These are phyloP conservation scores for Congeria kusceri DNA, from an alignment of 2,888 invertebrate genomes.

Conservation along the genomic window DNA sequence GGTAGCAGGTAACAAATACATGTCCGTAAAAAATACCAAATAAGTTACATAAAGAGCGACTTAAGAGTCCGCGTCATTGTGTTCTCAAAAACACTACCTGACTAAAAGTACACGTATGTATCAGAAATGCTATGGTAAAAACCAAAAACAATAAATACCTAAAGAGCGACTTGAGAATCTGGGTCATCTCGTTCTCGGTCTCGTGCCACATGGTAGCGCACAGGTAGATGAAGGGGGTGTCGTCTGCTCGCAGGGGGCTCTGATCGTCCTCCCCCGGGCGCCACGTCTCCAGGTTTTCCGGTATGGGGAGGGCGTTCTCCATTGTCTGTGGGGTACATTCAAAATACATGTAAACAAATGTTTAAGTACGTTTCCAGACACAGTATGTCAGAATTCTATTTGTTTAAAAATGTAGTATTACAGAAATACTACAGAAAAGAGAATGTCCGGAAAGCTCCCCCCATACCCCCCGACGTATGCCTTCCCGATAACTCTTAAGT, in stretches of 20 bases:
- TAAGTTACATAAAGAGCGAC: conserved; percentile 81
- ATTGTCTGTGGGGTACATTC: not conserved
- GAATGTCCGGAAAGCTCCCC: no score
- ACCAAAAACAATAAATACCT: conserved; percentile 66
- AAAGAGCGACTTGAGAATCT: conserved; percentile 83
- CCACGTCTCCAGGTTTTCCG: conserved; percentile 59
- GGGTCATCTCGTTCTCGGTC: conserved; percentile 83
- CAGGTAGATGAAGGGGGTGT: conserved; percentile 81
- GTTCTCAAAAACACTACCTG: conserved; percentile 61
- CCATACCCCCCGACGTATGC: no score
- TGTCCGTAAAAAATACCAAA: no score
- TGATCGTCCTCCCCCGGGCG: conserved; percentile 61
- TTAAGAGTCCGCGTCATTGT: conserved; percentile 84
- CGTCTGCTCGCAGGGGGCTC: conserved; percentile 66
- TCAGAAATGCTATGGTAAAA: no score
- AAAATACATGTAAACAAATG: no score
- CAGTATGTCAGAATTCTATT: no score
- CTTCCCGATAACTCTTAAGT: no score
- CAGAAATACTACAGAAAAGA: no score
- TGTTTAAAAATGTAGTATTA: no score
- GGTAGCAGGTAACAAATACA: no score
- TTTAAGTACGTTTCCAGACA: no score
- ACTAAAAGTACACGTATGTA: no score
- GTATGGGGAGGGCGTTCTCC: conserved; percentile 57
- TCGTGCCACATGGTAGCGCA: conserved; percentile 86